Base-by-base conservation (phyloP, 2,888 invertebrate genomes). In the Gymnocheta viridis region DNA sequence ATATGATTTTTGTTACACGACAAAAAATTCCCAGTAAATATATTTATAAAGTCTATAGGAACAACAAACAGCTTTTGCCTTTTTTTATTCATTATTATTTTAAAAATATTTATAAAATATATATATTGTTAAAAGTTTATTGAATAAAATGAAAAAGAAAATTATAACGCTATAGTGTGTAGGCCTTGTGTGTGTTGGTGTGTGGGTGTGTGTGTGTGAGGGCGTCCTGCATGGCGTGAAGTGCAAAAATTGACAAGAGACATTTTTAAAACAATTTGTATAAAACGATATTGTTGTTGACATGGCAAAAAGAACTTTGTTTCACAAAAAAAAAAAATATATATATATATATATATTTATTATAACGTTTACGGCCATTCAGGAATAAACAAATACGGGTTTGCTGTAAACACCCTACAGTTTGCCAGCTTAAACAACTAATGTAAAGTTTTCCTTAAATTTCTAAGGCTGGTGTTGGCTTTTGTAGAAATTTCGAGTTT, bases 1-100 rank as follows among this genome's bases (percentile, higher is more conserved):
- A 82, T 54, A 44, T 44, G 67, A 81, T 81, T 69, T 81, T 74
- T 80, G 73, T 80, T 80, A 62, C 80, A 74, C 41, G 70, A 14
- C 14, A 32, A 64, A 66, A 67, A 73, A 14, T 62, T 54, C 9
- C 27, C 51, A 44, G 41, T 9, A 44, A 44, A 73, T 66, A 62
- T 60, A 66, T 79, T 79, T 64, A 79, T 69, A 79, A 79, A 70
- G 62, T 64, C 70, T 54, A 22, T 32, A 35, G 22, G 12, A 56
- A 62, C 17, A 72, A 32, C 10, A 38, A 32, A 35, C 47, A 47
- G 6, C 7, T 19, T 47, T 47, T 17, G 1, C 47, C 19, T 32
- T 24, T 29, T 47, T 27, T 66, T 51, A 41, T 49, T 47, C n/a
- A n/a, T 49, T 4, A 19, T 49, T 41, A n/a, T 17, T 17, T 44